These are phyloP conservation scores for Synanthedon andrenaeformis DNA, from an alignment of 2,888 invertebrate genomes.

Conservation along the genomic window DNA sequence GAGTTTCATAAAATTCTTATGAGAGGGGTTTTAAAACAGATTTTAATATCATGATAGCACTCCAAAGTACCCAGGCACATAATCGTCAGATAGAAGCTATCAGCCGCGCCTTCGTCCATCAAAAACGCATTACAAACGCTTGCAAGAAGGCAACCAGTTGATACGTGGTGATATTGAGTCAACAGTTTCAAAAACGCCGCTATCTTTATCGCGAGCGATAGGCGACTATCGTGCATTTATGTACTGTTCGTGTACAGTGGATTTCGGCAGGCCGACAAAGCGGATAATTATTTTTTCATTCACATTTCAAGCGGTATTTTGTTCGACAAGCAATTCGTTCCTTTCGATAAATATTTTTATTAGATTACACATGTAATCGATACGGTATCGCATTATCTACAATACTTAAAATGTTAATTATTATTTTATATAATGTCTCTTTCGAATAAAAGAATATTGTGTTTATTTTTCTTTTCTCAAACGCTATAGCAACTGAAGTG, in stretches of 20 bases:
- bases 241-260: conserved; percentile 34
- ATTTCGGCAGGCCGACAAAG: conserved; percentile 67
- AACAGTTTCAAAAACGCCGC: conserved; percentile 59
- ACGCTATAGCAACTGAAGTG: too few relatives aligned
- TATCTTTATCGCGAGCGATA: conserved; percentile 35
- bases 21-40: background rate
- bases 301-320: conserved; percentile 33
- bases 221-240: conserved; percentile 49
- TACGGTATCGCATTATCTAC: background rate
- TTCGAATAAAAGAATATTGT: too few relatives aligned
- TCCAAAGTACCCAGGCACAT: background rate
- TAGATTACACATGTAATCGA: conserved; percentile 41
- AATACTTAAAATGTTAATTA: background rate
- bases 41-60: background rate
- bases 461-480: too few relatives aligned
- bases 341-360: conserved; percentile 22
- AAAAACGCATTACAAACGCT: conserved; percentile 54
- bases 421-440: background rate
- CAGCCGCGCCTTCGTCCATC: conserved; percentile 57
- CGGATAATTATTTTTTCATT: conserved; percentile 54
- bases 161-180: conserved; percentile 45
- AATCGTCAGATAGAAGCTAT: conserved; percentile 22
- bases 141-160: conserved; percentile 47
- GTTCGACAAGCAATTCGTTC: conserved; percentile 45
- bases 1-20: background rate